A percentile compares a stretch with the other conserved stretches of the same genome.
phyloP scores from a whole-genome alignment of 1,140 invertebrate genomes.

The Tetraneura akinire region DNA sequence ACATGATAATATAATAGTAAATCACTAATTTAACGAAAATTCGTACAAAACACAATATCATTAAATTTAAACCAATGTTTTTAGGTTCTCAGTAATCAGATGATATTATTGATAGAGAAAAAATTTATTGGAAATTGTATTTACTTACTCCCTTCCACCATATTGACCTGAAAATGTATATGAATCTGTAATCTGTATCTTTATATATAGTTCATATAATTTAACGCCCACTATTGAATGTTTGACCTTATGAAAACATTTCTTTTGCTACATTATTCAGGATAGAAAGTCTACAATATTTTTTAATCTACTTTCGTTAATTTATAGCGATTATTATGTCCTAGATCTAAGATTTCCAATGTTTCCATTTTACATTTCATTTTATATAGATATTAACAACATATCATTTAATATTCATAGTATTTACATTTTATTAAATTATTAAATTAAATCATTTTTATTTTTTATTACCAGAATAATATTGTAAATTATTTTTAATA shows the following conservation, averaged over 20 bases:
- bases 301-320: background rate
- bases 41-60: too few relatives aligned
- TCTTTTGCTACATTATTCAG: constrained; percentile 39
- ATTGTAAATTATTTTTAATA: background rate
- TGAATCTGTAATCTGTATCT: too few relatives aligned
- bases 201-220: background rate
- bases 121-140: constrained; percentile 12
- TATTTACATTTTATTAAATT: too few relatives aligned
- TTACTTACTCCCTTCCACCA: constrained; percentile 9
- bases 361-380: constrained; percentile 20
- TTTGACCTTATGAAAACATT: constrained; percentile 48
- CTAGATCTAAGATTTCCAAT: constrained; percentile 23
- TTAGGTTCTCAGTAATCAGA: background rate
- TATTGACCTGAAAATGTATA: constrained; percentile 47
- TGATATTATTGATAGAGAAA: constrained; percentile 15
- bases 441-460: background rate
- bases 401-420: background rate
- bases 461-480: background rate
- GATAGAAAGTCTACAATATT: constrained; percentile 39
- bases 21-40: too few relatives aligned
- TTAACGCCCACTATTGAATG: constrained; percentile 47
- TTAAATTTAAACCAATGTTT: constrained; percentile 12
- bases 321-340: constrained; percentile 16
- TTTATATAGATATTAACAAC: background rate
- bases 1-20: too few relatives aligned